Conservation (phyloP, 2,797 vertebrate species). For the Hozukius guyotensis region DNA sequence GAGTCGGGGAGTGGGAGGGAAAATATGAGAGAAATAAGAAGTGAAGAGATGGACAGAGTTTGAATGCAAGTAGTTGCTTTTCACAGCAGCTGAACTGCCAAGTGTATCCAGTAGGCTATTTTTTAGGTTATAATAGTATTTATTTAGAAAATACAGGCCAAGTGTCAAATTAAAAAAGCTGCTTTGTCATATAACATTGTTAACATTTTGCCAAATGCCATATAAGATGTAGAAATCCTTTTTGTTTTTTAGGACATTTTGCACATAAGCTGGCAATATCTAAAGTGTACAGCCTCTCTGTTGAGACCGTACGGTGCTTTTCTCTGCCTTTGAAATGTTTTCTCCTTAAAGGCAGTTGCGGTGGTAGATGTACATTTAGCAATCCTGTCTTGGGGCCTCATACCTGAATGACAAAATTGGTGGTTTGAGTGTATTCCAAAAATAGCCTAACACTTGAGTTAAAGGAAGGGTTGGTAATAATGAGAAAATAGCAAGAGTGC, state of each 20-base stretch:
- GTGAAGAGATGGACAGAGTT: slow-evolving; percentile 21
- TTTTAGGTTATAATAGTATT: not conserved
- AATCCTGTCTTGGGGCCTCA: not conserved
- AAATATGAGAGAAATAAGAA: slow-evolving; percentile 30
- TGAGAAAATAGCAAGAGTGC: no score
- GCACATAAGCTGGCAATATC: not conserved
- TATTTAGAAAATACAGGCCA: slow-evolving; percentile 1
- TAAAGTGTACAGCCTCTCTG: slow-evolving; percentile 3
- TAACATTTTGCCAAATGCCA: not conserved
- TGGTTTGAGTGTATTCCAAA: not conserved
- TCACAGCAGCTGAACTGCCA: slow-evolving; percentile 47
- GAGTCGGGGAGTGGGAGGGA: slow-evolving; percentile 20
- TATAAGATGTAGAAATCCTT: not conserved
- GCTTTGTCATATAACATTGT: not conserved
- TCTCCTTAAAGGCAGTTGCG: not conserved
- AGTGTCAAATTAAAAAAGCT: slow-evolving; percentile 1
- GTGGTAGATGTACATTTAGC: not conserved
- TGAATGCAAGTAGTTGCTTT: slow-evolving; percentile 48
- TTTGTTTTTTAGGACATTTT: not conserved
- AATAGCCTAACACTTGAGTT: not conserved
- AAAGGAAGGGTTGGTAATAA: no score
- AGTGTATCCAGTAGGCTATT: slow-evolving; percentile 15
- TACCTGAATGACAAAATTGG: not conserved
- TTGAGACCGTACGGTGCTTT: slow-evolving; percentile 45
- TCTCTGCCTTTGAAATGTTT: slow-evolving; percentile 11